phyloP scores from a whole-genome alignment of 2,113 vertebrate species.

The Cranoglanis bouderius region DNA sequence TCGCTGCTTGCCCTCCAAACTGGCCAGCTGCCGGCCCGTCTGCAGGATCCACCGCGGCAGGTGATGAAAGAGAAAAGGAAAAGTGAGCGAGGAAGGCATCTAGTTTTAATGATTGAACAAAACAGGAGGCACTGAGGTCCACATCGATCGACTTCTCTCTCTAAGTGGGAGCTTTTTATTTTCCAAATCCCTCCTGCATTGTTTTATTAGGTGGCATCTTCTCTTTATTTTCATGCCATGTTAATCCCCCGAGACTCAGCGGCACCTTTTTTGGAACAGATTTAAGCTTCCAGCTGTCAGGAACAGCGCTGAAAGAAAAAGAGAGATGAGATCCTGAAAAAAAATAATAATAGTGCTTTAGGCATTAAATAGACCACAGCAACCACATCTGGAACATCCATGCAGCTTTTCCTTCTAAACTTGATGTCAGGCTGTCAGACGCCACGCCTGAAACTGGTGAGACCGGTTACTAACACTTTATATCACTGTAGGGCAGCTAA shows the following conservation, averaged over 20 bases:
- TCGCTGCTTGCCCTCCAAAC: slow-evolving; percentile 38
- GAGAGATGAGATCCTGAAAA: background rate
- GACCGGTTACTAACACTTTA: background rate
- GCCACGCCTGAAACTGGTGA: background rate
- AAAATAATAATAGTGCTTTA: slow-evolving; percentile 12
- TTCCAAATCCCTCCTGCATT: background rate
- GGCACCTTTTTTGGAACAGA: slow-evolving; percentile 50
- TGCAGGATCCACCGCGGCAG: slow-evolving; percentile 46
- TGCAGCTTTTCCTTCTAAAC: background rate
- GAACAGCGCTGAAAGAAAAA: slow-evolving; percentile 5
- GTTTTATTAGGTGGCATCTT: slow-evolving; percentile 41
- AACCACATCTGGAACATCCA: slow-evolving; percentile 15
- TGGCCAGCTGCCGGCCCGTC: slow-evolving; percentile 59
- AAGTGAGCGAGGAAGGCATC: background rate
- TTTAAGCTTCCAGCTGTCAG: slow-evolving; percentile 51
- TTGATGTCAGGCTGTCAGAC: slow-evolving; percentile 5
- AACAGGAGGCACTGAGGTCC: background rate
- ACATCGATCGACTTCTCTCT: slow-evolving; percentile 31
- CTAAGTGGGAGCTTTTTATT: slow-evolving; percentile 12
- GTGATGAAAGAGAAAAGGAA: slow-evolving; percentile 46
- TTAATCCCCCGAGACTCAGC: slow-evolving; percentile 49
- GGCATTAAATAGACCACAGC: slow-evolving; percentile 13
- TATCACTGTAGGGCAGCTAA: background rate
- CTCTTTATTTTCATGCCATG: slow-evolving; percentile 38
- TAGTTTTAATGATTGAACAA: slow-evolving; percentile 18